These are phyloP conservation scores for Apodemus agrarius DNA, from an alignment of 2,797 vertebrate genomes.

Conservation along the genomic window DNA sequence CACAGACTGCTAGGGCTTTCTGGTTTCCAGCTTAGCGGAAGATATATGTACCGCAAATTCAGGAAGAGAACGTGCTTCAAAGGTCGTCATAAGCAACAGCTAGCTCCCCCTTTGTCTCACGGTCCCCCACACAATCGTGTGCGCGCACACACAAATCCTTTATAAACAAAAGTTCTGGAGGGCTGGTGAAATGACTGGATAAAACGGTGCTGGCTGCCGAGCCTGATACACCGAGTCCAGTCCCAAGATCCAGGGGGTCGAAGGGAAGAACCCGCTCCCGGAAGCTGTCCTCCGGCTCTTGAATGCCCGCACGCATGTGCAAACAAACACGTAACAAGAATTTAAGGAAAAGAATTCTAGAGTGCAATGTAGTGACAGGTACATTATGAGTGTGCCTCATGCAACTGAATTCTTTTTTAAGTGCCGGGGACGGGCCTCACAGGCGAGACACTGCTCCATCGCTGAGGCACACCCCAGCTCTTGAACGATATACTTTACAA, in stretches of 20 bases:
- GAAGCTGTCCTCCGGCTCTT: no score
- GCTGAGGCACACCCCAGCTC: not conserved
- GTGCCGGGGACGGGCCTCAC: not conserved
- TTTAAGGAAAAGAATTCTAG: not conserved
- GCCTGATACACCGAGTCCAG: not conserved
- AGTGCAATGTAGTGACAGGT: not conserved
- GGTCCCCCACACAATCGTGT: not conserved
- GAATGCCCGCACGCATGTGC: accelerated
- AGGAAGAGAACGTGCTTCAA: not conserved
- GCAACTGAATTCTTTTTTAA: not conserved
- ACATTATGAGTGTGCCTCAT: not conserved
- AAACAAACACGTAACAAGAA: not conserved
- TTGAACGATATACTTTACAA: not conserved
- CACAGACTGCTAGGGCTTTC: not conserved
- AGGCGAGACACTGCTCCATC: not conserved
- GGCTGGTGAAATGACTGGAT: not conserved
- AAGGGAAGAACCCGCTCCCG: not conserved
- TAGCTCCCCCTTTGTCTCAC: not conserved
- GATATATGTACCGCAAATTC: not conserved
- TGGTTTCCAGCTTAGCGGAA: not conserved
- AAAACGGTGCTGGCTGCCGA: not conserved
- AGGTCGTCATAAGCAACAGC: not conserved
- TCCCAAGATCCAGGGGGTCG: not conserved
- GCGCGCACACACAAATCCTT: not conserved
- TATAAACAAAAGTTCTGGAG: not conserved